Evolutionary conservation across 1,140 invertebrate species (phyloP).

Genomic region (Ceratina australensis): DNA sequence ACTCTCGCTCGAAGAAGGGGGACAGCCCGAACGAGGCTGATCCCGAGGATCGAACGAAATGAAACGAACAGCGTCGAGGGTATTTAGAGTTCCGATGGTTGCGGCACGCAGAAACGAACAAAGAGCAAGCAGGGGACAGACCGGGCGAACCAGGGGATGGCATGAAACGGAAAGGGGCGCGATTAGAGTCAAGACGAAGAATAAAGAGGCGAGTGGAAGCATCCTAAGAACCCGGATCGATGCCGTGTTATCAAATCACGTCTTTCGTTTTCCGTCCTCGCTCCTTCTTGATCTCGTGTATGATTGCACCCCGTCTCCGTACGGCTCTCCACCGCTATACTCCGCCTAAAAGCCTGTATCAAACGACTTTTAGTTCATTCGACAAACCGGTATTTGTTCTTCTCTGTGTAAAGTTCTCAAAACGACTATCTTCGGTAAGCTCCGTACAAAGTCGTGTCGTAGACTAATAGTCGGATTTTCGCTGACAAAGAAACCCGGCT

Average conservation of each 20-base stretch:
- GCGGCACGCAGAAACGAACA: constrained; percentile 42
- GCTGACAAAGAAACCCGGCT: not conserved
- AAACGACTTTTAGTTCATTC: no score
- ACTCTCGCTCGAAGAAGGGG: constrained; percentile 30
- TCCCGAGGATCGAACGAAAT: not conserved
- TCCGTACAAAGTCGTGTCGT: not conserved
- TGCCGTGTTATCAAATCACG: constrained; percentile 65
- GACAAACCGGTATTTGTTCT: not conserved
- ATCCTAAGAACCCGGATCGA: constrained; percentile 62
- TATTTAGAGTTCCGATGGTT: constrained; percentile 50
- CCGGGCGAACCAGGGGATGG: not conserved
- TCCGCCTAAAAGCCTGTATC: not conserved
- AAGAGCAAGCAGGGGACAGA: not conserved
- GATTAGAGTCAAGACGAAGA: constrained; percentile 24
- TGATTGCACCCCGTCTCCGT: constrained; percentile 4
- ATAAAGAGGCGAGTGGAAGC: constrained; percentile 39
- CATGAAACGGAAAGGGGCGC: not conserved
- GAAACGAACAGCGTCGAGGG: constrained; percentile 26
- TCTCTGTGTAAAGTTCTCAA: not conserved
- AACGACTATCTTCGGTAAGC: not conserved
- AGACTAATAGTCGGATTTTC: not conserved
- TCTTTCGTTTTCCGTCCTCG: constrained; percentile 39
- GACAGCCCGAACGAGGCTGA: not conserved
- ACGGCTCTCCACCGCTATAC: constrained; percentile 22
- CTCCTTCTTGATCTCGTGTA: not conserved